Evolutionary conservation across 2,888 invertebrate genomes (phyloP).

Genomic region (Lepeophtheirus nordmannii): DNA sequence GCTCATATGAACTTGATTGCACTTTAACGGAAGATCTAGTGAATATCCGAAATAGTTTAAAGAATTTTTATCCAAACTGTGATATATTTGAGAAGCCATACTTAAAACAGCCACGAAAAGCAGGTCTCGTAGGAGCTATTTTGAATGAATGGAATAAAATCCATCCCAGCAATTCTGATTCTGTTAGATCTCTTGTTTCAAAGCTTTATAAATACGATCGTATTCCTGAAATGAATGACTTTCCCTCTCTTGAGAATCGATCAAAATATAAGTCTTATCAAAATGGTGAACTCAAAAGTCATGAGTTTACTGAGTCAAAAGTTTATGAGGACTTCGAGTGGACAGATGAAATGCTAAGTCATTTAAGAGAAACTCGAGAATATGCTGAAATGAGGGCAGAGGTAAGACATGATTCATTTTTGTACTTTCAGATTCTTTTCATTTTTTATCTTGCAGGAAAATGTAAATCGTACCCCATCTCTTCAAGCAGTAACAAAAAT

Average conservation of each 20-base stretch:
- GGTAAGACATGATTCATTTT: background rate
- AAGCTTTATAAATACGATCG: constrained; percentile 15
- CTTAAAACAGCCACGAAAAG: constrained; percentile 4
- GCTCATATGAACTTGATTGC: background rate
- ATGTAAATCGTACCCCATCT: constrained; percentile 5
- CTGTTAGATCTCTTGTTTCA: background rate
- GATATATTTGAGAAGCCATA: constrained; percentile 10
- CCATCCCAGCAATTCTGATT: constrained; percentile 9
- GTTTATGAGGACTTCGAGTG: background rate
- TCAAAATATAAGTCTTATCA: background rate
- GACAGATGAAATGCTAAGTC: background rate
- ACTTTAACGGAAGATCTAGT: constrained; percentile 9
- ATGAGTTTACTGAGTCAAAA: background rate
- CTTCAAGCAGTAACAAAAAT: background rate
- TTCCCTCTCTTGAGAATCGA: background rate
- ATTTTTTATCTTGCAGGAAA: background rate
- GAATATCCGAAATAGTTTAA: background rate
- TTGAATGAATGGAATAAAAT: constrained; percentile 7
- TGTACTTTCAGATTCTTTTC: too few relatives aligned
- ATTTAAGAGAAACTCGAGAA: background rate
- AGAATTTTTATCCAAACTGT: constrained; percentile 6
- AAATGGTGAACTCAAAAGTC: background rate
- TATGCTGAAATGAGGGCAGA: background rate
- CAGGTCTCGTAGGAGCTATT: background rate
- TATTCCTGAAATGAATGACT: background rate